phyloP scores from a whole-genome alignment of 2,113 vertebrate genomes.

The Hypanus sabinus region DNA sequence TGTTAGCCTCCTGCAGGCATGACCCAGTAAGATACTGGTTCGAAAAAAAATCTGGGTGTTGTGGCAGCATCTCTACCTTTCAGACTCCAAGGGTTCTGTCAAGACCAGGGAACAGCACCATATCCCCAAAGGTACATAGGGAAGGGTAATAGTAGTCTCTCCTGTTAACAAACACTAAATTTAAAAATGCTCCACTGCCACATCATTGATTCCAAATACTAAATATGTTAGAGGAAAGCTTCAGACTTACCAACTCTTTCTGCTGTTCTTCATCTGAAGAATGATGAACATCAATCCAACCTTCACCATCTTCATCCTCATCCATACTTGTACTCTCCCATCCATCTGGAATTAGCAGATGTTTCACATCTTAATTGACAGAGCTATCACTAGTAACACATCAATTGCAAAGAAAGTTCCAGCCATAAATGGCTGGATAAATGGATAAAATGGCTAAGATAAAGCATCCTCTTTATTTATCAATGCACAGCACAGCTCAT shows the following conservation, averaged over 20 bases:
- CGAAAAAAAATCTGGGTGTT: no score
- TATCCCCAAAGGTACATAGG: no score
- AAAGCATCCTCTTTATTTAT: not conserved
- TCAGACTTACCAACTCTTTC: constrained; percentile 64
- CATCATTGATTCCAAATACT: not conserved
- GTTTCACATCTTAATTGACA: not conserved
- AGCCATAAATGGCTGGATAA: no score
- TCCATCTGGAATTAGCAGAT: constrained; percentile 57
- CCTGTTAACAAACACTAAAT: not conserved
- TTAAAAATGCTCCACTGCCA: not conserved
- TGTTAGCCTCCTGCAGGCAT: no score
- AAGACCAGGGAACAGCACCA: no score
- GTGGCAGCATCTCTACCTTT: no score
- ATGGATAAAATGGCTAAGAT: not conserved
- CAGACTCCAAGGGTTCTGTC: no score
- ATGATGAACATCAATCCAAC: constrained; percentile 85
- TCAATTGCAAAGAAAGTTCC: not conserved
- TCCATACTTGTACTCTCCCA: constrained; percentile 84
- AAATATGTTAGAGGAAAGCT: not conserved
- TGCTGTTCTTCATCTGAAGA: constrained; percentile 84
- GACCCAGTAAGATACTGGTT: no score
- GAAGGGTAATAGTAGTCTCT: no score
- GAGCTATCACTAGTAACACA: no score
- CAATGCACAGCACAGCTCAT: not conserved
- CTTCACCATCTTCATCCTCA: constrained; percentile 64